Percentiles rank a stretch among this genome's conserved stretches.
phyloP scores from a whole-genome alignment of 64 coral and sea anemone species.

The Orbicella faveolata region DNA sequence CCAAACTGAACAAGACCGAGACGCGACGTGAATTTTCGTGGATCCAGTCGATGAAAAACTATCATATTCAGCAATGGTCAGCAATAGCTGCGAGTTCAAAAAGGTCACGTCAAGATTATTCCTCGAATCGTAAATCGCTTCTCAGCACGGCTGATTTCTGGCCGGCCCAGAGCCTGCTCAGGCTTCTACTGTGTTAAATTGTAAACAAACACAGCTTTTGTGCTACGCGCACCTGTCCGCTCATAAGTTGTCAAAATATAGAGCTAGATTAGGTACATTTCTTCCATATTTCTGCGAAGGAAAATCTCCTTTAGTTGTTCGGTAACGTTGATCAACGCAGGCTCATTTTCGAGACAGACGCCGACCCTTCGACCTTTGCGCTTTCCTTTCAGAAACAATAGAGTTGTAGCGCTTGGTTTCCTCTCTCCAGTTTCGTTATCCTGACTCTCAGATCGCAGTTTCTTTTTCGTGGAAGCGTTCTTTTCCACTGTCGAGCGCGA shows the following conservation, averaged over 20 bases:
- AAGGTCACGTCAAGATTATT: not conserved
- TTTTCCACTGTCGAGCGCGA: not conserved
- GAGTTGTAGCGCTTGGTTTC: conserved; percentile 64
- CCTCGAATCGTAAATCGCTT: not conserved
- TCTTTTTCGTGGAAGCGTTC: conserved; percentile 23
- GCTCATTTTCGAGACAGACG: conserved; percentile 83
- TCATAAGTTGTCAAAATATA: not conserved
- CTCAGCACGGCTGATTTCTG: not conserved
- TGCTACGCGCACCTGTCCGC: conserved; percentile 15
- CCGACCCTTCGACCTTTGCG: conserved; percentile 61
- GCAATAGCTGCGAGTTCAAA: too few species aligned
- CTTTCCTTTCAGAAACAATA: conserved; percentile 69
- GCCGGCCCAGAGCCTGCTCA: not conserved
- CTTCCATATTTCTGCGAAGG: conserved; percentile 88
- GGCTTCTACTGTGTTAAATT: conserved; percentile 6
- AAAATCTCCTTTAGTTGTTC: conserved; percentile 94
- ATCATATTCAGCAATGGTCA: too few species aligned
- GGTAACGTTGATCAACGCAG: conserved; percentile 73
- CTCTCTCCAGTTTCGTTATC: conserved; percentile 31
- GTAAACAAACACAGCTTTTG: conserved; percentile 33
- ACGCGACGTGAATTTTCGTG: too few species aligned
- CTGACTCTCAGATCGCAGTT: conserved; percentile 5
- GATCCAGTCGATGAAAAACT: too few species aligned
- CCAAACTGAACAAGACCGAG: too few species aligned
- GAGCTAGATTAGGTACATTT: conserved; percentile 88